Evolutionary conservation across 2,113 vertebrate species (phyloP).

Genomic region (Erpornis zantholeuca): DNA sequence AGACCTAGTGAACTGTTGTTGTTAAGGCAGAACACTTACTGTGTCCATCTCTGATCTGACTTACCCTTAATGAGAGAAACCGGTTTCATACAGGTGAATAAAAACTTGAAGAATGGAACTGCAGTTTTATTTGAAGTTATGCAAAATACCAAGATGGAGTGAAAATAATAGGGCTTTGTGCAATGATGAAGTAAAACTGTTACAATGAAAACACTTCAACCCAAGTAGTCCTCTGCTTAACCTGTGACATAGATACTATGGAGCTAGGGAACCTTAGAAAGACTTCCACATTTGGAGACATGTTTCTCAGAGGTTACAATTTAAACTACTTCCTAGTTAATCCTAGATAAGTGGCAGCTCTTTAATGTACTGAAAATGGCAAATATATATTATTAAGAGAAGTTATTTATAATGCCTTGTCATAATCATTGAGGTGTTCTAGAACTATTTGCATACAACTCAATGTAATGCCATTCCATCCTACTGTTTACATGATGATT

Average conservation of each 20-base stretch:
- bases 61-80: conserved; percentile 44
- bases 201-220: conserved; percentile 64
- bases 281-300: conserved; percentile 52
- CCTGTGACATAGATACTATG: conserved; percentile 46
- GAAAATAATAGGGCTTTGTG: conserved; percentile 74
- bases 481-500: conserved; percentile 82
- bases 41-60: conserved; percentile 59
- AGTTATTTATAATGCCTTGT: conserved; percentile 85
- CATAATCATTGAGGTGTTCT: conserved; percentile 78
- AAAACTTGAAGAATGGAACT: conserved; percentile 71
- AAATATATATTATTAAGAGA: conserved; percentile 79
- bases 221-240: conserved; percentile 65
- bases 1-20: conserved; percentile 45
- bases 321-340: conserved; percentile 75
- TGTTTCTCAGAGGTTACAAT: conserved; percentile 60
- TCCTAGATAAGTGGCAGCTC: conserved; percentile 77
- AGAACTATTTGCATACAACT: conserved; percentile 77
- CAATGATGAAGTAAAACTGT: conserved; percentile 72
- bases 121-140: conserved; percentile 75
- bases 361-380: conserved; percentile 76
- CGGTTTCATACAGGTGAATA: conserved; percentile 48
- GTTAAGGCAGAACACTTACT: conserved; percentile 61
- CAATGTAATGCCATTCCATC: conserved; percentile 81
- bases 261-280: conserved; percentile 64
- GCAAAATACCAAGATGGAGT: conserved; percentile 62